Evolutionary conservation across 1,140 invertebrate species (phyloP).

Genomic region (Drosophila ogumai): DNA sequence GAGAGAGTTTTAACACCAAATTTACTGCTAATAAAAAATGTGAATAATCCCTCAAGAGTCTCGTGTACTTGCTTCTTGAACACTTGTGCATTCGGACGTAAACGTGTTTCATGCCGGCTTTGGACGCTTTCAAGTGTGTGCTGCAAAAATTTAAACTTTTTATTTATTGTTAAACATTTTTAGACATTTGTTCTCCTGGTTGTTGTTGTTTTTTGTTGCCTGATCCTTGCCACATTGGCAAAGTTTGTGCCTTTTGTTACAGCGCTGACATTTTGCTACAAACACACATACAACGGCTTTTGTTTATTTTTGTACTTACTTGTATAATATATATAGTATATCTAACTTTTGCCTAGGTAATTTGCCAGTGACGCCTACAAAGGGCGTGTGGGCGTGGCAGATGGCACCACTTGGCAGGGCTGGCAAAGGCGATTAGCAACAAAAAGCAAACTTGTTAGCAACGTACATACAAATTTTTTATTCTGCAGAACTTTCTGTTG

Average conservation of each 20-base stretch:
- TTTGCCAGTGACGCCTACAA: conserved; percentile 55
- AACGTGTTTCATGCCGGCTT: conserved; percentile 1
- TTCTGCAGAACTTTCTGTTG: conserved; percentile 40
- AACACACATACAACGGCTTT: conserved; percentile 35
- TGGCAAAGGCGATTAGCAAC: conserved; percentile 42
- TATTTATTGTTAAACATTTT: conserved; percentile 52
- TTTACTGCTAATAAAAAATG: conserved; percentile 19
- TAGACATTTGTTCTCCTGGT: conserved; percentile 28
- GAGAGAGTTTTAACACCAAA: not conserved
- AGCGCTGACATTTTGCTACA: conserved; percentile 44
- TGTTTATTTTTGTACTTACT: conserved; percentile 50
- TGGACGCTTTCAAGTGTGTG: conserved; percentile 12
- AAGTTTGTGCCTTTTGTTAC: conserved; percentile 62
- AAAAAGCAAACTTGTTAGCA: conserved; percentile 36
- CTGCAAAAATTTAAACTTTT: conserved; percentile 29
- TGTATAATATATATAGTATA: conserved; percentile 1
- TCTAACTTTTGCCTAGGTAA: conserved; percentile 64
- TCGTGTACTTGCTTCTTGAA: not conserved
- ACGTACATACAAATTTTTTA: conserved; percentile 20
- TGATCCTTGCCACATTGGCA: conserved; percentile 28
- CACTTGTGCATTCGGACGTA: not conserved
- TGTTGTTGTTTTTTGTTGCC: conserved; percentile 2
- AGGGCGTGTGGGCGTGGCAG: conserved; percentile 13
- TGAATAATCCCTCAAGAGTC: conserved; percentile 14
- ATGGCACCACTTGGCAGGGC: conserved; percentile 12